Percentiles rank a stretch among this genome's conserved stretches.
phyloP scores from a whole-genome alignment of 23 tunicate species.

The Clavelina lepadiformis region DNA sequence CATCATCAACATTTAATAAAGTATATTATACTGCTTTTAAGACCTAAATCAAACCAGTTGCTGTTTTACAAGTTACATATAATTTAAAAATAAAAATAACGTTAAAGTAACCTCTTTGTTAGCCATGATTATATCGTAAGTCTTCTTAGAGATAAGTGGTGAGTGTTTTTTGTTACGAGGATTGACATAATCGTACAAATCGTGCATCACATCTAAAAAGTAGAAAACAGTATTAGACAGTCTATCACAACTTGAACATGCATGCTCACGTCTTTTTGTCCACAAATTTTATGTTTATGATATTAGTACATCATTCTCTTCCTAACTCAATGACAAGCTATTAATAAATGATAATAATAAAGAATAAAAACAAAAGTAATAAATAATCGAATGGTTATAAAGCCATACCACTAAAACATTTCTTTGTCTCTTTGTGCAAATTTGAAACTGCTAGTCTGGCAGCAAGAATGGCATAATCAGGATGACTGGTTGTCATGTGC shows the following conservation, averaged over 20 bases:
- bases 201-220: constrained; percentile 83
- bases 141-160: constrained; percentile 73
- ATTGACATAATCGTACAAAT: constrained; percentile 67
- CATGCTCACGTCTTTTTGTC: background rate
- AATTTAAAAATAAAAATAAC: too few relatives aligned
- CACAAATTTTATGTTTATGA: background rate
- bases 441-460: constrained; percentile 98
- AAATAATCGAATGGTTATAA: too few relatives aligned
- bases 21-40: background rate
- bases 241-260: too few relatives aligned
- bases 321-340: background rate
- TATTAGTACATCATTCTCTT: background rate
- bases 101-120: constrained; percentile 65
- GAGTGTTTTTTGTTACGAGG: constrained; percentile 81
- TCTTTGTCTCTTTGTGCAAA: constrained; percentile 96
- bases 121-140: constrained; percentile 70
- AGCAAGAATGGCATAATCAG: constrained; percentile 99
- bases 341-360: constrained; percentile 6
- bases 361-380: too few relatives aligned
- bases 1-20: background rate
- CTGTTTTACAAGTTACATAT: too few relatives aligned
- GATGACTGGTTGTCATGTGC: constrained; percentile 97
- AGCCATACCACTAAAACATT: constrained; percentile 79
- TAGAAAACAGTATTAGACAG: too few relatives aligned
- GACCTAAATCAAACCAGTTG: background rate